Evolutionary conservation across 2,797 vertebrate species (phyloP).

Genomic region (Anguilla obscura): DNA sequence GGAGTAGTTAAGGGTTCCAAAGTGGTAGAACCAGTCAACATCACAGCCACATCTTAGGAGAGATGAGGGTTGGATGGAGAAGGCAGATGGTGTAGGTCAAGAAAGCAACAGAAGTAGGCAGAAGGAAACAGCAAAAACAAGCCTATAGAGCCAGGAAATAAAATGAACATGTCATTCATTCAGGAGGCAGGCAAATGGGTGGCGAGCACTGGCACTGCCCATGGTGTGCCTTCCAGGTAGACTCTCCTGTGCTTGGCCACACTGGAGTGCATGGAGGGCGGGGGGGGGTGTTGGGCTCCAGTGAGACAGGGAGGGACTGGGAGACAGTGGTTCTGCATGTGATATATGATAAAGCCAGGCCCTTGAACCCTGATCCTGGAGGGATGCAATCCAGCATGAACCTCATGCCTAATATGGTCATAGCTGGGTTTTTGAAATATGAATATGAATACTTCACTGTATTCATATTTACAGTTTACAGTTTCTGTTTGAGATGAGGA

Average conservation of each 20-base stretch:
- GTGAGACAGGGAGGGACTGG: slow-evolving; percentile 26
- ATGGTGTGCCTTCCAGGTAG: slow-evolving; percentile 24
- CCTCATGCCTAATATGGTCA: not conserved
- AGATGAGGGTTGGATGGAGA: slow-evolving; percentile 38
- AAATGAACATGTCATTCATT: not conserved
- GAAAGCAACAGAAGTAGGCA: slow-evolving; percentile 34
- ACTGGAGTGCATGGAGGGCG: slow-evolving; percentile 12
- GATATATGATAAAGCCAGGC: not conserved
- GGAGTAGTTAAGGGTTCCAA: slow-evolving; percentile 19
- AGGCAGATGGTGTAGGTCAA: slow-evolving; percentile 53
- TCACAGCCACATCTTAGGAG: slow-evolving; percentile 8
- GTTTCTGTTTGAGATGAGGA: no score
- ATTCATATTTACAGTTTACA: no score
- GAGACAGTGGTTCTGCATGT: not conserved
- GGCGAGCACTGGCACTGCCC: slow-evolving; percentile 4
- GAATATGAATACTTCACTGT: no score
- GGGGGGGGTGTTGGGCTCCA: slow-evolving; percentile 28
- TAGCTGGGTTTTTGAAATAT: not conserved
- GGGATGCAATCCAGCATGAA: not conserved
- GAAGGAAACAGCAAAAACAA: slow-evolving; percentile 50
- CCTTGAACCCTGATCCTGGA: not conserved
- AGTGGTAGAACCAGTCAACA: slow-evolving; percentile 36
- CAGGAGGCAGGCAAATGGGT: slow-evolving; percentile 13
- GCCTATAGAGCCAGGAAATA: slow-evolving; percentile 29
- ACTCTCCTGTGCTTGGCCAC: slow-evolving; percentile 32